phyloP scores from a whole-genome alignment of 2,888 invertebrate species.

The Helicoverpa assulta region DNA sequence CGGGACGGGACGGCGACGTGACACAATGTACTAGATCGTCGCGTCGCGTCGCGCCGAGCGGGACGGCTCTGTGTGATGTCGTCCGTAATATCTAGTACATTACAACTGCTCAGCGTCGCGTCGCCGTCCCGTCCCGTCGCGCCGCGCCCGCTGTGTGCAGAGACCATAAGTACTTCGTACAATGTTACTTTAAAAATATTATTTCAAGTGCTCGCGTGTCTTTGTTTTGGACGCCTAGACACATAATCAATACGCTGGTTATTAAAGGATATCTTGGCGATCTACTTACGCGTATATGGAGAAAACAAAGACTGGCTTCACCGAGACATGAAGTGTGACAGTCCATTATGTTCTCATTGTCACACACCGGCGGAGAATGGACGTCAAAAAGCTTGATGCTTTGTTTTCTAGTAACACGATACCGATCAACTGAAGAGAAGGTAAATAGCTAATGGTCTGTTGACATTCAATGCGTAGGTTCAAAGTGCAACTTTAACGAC shows the following conservation, averaged over 20 bases:
- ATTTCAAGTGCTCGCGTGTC: conserved; percentile 9
- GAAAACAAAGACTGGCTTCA: conserved; percentile 58
- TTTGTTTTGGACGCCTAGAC: conserved; percentile 5
- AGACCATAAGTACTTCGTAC: conserved; percentile 58
- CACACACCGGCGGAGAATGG: conserved; percentile 81
- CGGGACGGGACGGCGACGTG: too few relatives aligned
- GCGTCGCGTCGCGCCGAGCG: too few relatives aligned
- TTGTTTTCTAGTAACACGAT: conserved; percentile 76
- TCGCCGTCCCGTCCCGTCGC: too few relatives aligned
- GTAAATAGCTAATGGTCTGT: conserved; percentile 46
- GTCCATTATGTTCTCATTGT: conserved; percentile 88
- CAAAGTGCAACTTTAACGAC: conserved; percentile 19
- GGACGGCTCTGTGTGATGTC: too few relatives aligned
- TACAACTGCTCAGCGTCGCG: too few relatives aligned
- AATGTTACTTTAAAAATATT: conserved; percentile 55
- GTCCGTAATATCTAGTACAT: too few relatives aligned
- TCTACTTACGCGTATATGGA: conserved; percentile 28
- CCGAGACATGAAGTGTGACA: conserved; percentile 64
- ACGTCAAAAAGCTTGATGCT: conserved; percentile 67
- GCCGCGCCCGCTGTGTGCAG: too few relatives aligned
- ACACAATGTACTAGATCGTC: too few relatives aligned
- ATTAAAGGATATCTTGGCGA: conserved; percentile 30
- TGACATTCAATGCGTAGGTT: conserved; percentile 14
- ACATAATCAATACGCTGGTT: conserved; percentile 24
- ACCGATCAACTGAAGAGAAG: conserved; percentile 66